Base-by-base conservation (phyloP, 2,888 invertebrate species). In the Clusia tigrina region DNA sequence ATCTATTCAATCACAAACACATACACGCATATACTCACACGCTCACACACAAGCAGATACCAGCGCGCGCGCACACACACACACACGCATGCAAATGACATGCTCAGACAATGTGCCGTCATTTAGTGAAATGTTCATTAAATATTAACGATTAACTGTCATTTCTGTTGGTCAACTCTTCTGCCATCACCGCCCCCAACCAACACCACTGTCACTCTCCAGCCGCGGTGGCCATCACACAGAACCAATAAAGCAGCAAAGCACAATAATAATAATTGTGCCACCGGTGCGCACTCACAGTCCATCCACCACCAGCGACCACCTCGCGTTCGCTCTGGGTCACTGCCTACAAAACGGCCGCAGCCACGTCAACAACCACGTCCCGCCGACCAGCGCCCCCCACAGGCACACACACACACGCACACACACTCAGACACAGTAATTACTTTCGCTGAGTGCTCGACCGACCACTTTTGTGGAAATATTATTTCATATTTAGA, bases 121-220 rank as follows among this genome's bases (percentile, higher is more conserved):
- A 62, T 65, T 58, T 57, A 65, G 55, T 58, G 9, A 70, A 73
- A 71, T 74, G 77, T 68, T 73, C 74, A 79, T 80, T 74, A 80
- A 80, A 78, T 78, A 80, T 80, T 80, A 76, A 81, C 77, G 76
- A 78, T 72, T 76, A 69, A 68, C 71, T 71, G 71, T 68, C 69
- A 68, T 63, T 66, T 48, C 64, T 52, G 54, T 60, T 63, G 65
- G 59, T 60, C 62, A 63, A 58, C 26, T 55, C 46, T 26, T 52
- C 9, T n/a, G 48, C 24, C n/a, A 9, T 46, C n/a, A 17, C 22
- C 25, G 53, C 25, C 15, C n/a, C n/a, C n/a, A n/a, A n/a, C n/a
- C n/a, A n/a, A n/a, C n/a, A n/a, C n/a, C n/a, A n/a, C n/a, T n/a
- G n/a, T n/a, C n/a, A n/a, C n/a, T n/a, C n/a, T n/a, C n/a, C n/a